Evolutionary conservation across 2,797 vertebrate genomes (phyloP).

Genomic region (Spinibarbus caldwelli): DNA sequence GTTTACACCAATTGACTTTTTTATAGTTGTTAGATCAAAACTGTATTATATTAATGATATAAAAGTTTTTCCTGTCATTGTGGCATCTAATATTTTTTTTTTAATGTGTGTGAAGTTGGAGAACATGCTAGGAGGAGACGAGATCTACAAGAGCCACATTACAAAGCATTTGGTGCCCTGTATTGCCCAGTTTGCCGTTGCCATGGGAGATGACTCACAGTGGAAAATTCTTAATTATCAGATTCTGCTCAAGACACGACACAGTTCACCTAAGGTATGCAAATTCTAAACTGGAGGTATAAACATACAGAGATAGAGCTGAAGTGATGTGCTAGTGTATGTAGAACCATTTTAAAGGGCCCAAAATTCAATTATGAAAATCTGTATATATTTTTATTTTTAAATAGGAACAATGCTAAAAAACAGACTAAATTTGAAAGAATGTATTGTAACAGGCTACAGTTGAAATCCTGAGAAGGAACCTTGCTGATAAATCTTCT

Average conservation of each 20-base stretch:
- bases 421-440: no score
- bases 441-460: no score
- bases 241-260: constrained; percentile 90
- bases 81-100: not conserved
- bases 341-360: not conserved
- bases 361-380: not conserved
- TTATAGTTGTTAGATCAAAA: not conserved
- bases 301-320: not conserved
- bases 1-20: not conserved
- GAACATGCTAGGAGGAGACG: constrained; percentile 85
- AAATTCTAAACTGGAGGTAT: not conserved
- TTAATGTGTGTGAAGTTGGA: constrained; percentile 81
- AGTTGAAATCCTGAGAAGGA: no score
- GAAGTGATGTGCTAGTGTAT: not conserved
- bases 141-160: constrained; percentile 82
- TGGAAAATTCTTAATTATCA: constrained; percentile 97
- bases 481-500: no score
- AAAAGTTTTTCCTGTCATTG: not conserved
- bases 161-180: constrained; percentile 86
- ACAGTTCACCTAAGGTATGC: constrained; percentile 82
- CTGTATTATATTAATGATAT: no score
- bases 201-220: constrained; percentile 87
- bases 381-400: not conserved
- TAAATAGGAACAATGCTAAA: not conserved
- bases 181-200: constrained; percentile 89